Evolutionary conservation across 2,113 vertebrate genomes (phyloP), one percentile per base, ranked within the genome.

Genomic region (Amblyornis subalaris): DNA sequence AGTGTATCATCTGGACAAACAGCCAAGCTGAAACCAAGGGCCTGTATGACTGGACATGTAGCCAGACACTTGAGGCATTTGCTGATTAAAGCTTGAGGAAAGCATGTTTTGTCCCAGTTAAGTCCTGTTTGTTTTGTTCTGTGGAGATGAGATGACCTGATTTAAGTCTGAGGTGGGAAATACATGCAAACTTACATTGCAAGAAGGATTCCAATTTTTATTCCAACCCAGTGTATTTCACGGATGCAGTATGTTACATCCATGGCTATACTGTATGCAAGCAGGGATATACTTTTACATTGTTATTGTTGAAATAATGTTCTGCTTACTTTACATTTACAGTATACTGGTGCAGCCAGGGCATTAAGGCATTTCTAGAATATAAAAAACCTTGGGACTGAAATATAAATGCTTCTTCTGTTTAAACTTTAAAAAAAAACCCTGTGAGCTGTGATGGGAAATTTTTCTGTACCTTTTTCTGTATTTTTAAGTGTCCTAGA

Each of bases 171-270:
- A 50, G 12, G 23, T 53, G 38, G 42, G 64, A 85, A 85, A 57
- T 18, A 48, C 48, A 69, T 75, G 42, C 31, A 47, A 72, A 66
- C 8, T 50, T 42, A 3, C 2, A 14, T 5, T 48, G 47, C 38
- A 70, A 29, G 70, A 84, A 74, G 7, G 8, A 42, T 29, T 72
- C 20, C 5, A 5, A 1, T 48, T 85, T 77, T 89, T 84, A n/a
- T 67, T 44, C 25, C 19, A 50, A 4, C 2, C 4, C 0, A 1
- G 0, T 6, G 10, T 67, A 12, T 35, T 64, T 54, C 17, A 55
- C 1, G 6, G 73, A 29, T 80, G 33, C 51, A 5, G 14, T 51
- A 16, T 51, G 14, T 73, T 57, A 17, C 23, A 29, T 57, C 28
- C 15, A 3, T 65, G 29, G 24, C 12, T 40, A 12, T 12, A 12